These are phyloP conservation scores for Cacatua alba DNA, from an alignment of 2,113 vertebrate species.

Conservation along the genomic window DNA sequence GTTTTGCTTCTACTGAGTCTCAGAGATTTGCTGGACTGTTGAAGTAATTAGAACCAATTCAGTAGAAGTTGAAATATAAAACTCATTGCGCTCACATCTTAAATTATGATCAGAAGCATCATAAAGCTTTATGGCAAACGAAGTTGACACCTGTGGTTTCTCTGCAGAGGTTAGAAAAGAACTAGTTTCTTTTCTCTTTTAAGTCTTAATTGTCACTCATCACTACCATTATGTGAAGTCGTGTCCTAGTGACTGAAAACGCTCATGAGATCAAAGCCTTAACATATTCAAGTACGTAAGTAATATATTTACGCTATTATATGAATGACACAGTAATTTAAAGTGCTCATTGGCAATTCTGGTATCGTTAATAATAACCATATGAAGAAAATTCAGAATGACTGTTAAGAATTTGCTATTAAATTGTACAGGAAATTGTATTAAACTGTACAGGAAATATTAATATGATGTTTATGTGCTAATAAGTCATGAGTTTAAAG, in stretches of 20 bases:
- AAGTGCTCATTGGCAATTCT: background rate
- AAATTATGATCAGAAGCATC: background rate
- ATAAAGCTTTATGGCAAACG: background rate
- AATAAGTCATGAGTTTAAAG: background rate
- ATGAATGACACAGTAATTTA: background rate
- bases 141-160: background rate
- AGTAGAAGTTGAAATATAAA: slow-evolving; percentile 1
- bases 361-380: background rate
- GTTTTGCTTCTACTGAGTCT: background rate
- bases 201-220: background rate
- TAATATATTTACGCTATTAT: background rate
- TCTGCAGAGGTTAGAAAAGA: background rate
- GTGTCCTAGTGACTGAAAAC: background rate
- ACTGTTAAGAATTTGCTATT: background rate
- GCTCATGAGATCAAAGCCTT: background rate
- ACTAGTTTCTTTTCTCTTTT: background rate
- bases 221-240: background rate
- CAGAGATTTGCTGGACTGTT: background rate
- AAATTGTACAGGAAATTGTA: background rate
- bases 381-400: background rate
- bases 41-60: background rate
- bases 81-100: background rate
- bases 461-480: background rate
- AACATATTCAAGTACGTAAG: background rate
- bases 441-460: background rate